phyloP scores from a whole-genome alignment of 2,888 invertebrate genomes.

The Spicauda simplicius region DNA sequence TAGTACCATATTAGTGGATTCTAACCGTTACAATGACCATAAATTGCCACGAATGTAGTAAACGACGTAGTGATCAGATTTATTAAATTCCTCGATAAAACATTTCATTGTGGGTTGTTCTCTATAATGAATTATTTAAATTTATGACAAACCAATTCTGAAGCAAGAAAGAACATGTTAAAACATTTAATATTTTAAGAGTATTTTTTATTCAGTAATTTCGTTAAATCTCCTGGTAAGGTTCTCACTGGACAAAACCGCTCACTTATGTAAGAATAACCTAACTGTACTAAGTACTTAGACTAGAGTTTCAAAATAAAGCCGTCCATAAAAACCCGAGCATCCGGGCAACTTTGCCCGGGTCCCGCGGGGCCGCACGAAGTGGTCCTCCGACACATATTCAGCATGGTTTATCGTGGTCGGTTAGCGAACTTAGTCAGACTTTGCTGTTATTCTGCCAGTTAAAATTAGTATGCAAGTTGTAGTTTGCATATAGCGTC shows the following conservation, averaged over 20 bases:
- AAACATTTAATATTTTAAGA: no score
- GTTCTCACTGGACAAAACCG: neutral
- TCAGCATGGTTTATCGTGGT: constrained; percentile 20
- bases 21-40: constrained; percentile 20
- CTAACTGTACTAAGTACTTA: neutral
- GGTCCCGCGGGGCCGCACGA: constrained; percentile 3
- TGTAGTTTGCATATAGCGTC: constrained; percentile 2
- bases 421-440: constrained; percentile 13
- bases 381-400: constrained; percentile 22
- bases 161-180: no score
- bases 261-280: neutral
- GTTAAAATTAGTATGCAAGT: constrained; percentile 11
- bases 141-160: no score
- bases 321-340: constrained; percentile 10
- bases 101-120: no score
- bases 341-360: neutral
- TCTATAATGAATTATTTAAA: no score
- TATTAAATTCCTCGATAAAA: neutral
- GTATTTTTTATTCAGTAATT: no score
- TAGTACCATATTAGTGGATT: constrained; percentile 6
- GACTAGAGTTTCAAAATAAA: constrained; percentile 13
- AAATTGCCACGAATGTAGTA: constrained; percentile 1
- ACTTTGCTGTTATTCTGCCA: constrained; percentile 9
- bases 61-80: constrained; percentile 4
- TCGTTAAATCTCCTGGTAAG: no score